Conservation (phyloP, 1,140 invertebrate species). For the Leucophenga varia region DNA sequence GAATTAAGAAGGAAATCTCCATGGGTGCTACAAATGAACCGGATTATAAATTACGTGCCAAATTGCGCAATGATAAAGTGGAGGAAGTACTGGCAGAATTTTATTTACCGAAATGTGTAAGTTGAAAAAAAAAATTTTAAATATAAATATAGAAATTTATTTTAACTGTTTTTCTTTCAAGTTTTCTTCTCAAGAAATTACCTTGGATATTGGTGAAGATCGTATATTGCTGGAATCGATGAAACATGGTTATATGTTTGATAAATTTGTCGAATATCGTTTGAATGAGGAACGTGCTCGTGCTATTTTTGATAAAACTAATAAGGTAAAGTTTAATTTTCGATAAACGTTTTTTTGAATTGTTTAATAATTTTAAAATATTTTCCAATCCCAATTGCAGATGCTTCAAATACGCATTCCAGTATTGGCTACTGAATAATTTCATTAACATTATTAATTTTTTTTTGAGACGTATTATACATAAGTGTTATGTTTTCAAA, state of each 20-base stretch:
- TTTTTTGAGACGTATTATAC: too few relatives aligned
- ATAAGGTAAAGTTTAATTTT: constrained; percentile 32
- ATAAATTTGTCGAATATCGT: constrained; percentile 68
- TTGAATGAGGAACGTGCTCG: constrained; percentile 62
- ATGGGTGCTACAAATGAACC: constrained; percentile 25
- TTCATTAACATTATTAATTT: too few relatives aligned
- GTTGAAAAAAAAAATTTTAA: constrained; percentile 12
- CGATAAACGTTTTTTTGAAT: not conserved
- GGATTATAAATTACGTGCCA: constrained; percentile 55
- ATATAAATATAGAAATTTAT: not conserved
- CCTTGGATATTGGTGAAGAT: constrained; percentile 70
- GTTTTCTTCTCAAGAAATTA: constrained; percentile 64
- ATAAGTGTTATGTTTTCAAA: too few relatives aligned
- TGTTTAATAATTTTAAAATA: not conserved
- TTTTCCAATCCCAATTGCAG: constrained; percentile 15
- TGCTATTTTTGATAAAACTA: constrained; percentile 64
- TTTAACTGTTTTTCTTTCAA: constrained; percentile 30
- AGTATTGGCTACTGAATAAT: constrained; percentile 8
- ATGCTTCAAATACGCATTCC: constrained; percentile 50
- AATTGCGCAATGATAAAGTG: constrained; percentile 39
- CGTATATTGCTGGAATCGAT: constrained; percentile 66
- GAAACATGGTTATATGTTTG: constrained; percentile 63
- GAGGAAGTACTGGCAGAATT: constrained; percentile 57
- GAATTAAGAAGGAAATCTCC: constrained; percentile 13
- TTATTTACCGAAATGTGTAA: constrained; percentile 57